Evolutionary conservation across 92 coral and sea anemone species (phyloP), one percentile per base, ranked within the genome.

Genomic region (Heliopora coerulea): DNA sequence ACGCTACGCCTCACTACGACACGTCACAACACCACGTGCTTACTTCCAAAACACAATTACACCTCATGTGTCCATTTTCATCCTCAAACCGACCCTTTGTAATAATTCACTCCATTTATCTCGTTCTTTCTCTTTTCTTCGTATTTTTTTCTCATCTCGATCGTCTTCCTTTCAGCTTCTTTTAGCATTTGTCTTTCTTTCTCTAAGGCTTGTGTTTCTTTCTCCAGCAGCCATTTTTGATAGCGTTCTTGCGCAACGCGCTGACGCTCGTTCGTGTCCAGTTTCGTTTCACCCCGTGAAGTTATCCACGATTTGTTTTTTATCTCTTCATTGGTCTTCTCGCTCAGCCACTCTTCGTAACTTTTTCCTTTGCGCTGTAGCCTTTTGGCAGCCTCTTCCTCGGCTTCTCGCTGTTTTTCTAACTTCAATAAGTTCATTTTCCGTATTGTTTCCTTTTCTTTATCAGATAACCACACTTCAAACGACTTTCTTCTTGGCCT

Each of bases 341-440:
- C 99, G 21, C 84, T 85, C 59, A 95, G 57, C 99, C 99, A 95
- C 64, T 95, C 96, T 27, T 95, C 96, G 61, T 90, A 88, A 3
- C 91, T 78, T 42, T 95, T 95, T 3, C 99, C 99, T 49, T 88
- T 90, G 20, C 80, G 79, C 29, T 73, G 76, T 21, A 46, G 65
- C 0, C 72, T 86, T 50, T 70, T 86, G 33, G 29, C 34, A n/a
- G 85, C 97, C 56, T 84, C 88, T 11, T 87, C 83, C 44, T 81
- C 88, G 24, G 77, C 88, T 11, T 74, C 91, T 9, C 50, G 62
- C 20, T 70, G 77, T 54, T 33, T 70, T 24, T 82, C 82, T 59
- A 85, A 86, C 15, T 88, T 83, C 60, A 72, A 68, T 1, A 86
- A 90, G 39, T 90, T 89, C 65, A 86, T 75, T 28, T 75, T 81